Evolutionary conservation across 2,113 vertebrate species (phyloP).

Genomic region (Megaceryle torquata): DNA sequence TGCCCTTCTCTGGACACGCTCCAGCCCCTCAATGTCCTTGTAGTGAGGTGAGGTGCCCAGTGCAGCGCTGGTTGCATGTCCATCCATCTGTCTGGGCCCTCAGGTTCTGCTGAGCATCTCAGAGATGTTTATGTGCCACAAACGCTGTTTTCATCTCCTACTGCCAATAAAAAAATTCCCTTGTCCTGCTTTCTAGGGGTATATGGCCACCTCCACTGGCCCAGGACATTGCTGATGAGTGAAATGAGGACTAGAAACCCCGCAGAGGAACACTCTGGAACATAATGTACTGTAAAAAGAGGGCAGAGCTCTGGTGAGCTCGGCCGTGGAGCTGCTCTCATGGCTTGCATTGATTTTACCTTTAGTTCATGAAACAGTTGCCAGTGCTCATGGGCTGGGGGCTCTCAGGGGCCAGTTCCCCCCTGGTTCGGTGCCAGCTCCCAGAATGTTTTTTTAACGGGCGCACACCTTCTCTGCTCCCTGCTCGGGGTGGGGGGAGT

Average conservation of each 20-base stretch:
- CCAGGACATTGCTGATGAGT: rapidly evolving
- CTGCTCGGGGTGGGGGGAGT: background rate
- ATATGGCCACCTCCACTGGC: rapidly evolving
- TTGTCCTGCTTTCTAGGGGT: rapidly evolving
- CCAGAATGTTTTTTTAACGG: background rate
- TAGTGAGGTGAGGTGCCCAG: too few species aligned
- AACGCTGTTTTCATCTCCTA: background rate
- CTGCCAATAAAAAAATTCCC: background rate
- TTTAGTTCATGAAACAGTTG: background rate
- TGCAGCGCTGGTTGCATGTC: background rate
- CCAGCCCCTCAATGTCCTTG: too few species aligned
- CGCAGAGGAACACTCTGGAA: background rate
- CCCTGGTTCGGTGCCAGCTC: background rate
- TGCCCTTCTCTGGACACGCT: too few species aligned
- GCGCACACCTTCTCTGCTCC: background rate
- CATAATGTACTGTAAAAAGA: background rate
- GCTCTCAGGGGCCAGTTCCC: rapidly evolving
- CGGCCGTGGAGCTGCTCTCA: rapidly evolving
- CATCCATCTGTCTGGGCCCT: background rate
- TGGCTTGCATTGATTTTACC: background rate
- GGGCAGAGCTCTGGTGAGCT: background rate
- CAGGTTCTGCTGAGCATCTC: background rate
- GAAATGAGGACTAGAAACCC: background rate
- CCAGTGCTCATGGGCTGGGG: rapidly evolving
- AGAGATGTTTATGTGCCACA: background rate